Evolutionary conservation across 2,888 invertebrate genomes (phyloP), one percentile per base, ranked within the genome.

Genomic region (Agrochola lota): DNA sequence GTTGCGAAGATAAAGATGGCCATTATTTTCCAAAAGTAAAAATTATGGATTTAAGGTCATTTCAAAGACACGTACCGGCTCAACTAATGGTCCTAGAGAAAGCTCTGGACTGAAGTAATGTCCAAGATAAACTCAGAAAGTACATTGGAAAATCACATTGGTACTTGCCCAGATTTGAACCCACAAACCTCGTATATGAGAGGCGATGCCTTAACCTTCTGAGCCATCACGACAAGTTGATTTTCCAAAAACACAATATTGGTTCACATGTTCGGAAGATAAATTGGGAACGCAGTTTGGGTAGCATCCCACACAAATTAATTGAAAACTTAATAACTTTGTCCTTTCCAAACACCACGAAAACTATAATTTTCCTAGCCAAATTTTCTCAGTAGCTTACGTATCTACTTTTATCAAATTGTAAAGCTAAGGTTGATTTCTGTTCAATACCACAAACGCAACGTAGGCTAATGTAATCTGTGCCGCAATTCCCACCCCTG

Each of bases 381-480:
- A 76, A 20, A 74, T 55, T 66, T 77, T 40, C 11, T 12, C 43
- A 35, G 23, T 35, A 35, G 6, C 9, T 11, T 43, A 40, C 40
- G 8, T 49, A 8, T 23, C 30, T 15, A 20, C 43, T 0, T 23
- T 23, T 63, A 46, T 11, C 1, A 35, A 43, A 49, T 52, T 11
- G 8, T 46, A 35, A 0, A 23, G 20, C 12, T 23, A 20, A 35
- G 43, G 2, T 67, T 63, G 9, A 70, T 17, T 46, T 52, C 3
- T 55, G 52, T 30, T 62, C 40, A 60, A 66, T 60, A 70, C 20
- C 23, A 57, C 55, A 26, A 80, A 55, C 20, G 35, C 20, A 55
- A 49, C 20, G 55, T 17, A 75, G 43, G 20, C 70, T 76, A 71
- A 82, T 82, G n/a, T 62, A 67, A 82, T 80, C 55, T 26, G n/a